Percentiles rank a stretch among this genome's conserved stretches.
phyloP scores from a whole-genome alignment of 2,888 invertebrate species.

The Diadromus collaris region DNA sequence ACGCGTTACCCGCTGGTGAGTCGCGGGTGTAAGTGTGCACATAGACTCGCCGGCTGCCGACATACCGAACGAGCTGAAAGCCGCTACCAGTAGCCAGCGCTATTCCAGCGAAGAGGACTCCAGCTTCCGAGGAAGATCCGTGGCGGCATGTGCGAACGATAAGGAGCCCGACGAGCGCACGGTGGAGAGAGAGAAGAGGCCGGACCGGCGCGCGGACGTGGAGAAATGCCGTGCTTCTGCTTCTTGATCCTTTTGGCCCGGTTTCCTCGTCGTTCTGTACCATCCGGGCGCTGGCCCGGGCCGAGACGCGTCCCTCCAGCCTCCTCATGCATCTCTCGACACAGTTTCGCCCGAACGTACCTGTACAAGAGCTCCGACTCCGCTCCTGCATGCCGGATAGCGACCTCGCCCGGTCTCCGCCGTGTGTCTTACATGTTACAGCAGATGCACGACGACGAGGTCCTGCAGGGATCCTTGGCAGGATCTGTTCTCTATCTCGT shows the following conservation, averaged over 20 bases:
- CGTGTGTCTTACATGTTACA: conserved; percentile 31
- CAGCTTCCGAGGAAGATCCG: conserved; percentile 53
- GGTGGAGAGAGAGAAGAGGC: not conserved
- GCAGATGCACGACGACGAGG: conserved; percentile 9
- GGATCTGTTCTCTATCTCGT: conserved; percentile 33
- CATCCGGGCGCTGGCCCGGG: conserved; percentile 24
- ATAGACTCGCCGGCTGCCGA: not conserved
- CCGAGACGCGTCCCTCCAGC: conserved; percentile 28
- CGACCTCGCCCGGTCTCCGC: not conserved
- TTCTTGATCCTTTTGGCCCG: conserved; percentile 48
- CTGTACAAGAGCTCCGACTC: not conserved
- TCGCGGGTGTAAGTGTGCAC: not conserved
- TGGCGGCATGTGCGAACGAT: conserved; percentile 63
- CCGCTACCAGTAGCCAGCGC: conserved; percentile 40
- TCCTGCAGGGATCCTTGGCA: conserved; percentile 3
- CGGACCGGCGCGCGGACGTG: conserved; percentile 53
- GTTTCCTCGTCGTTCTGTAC: conserved; percentile 48
- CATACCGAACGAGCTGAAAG: conserved; percentile 33
- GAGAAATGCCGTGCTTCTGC: conserved; percentile 61
- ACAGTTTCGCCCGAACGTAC: conserved; percentile 29
- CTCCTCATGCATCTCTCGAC: conserved; percentile 22
- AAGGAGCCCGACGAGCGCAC: conserved; percentile 46
- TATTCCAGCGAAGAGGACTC: conserved; percentile 37
- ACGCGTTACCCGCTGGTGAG: conserved; percentile 8
- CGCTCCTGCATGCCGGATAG: conserved; percentile 24